Conservation (phyloP, 1,140 invertebrate species). For the Drosophila setifemur region DNA sequence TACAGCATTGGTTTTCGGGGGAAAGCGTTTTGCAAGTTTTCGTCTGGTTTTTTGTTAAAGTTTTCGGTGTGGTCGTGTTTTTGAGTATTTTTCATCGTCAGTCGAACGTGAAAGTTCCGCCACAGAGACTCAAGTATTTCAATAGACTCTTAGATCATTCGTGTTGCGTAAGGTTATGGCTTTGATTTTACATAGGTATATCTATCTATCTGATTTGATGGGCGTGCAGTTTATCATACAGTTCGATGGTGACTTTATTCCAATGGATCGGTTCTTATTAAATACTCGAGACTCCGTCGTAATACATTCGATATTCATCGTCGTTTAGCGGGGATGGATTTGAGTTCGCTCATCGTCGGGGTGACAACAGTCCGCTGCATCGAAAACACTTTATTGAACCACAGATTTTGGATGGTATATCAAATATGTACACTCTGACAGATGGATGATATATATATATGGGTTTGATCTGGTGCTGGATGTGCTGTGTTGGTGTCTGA, state of each 20-base stretch:
- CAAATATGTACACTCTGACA: conserved; percentile 19
- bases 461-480: conserved; percentile 8
- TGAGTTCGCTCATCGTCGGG: conserved; percentile 39
- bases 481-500: conserved; percentile 28
- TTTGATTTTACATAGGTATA: conserved; percentile 28
- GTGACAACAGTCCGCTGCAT: conserved; percentile 34
- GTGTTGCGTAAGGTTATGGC: conserved; percentile 22
- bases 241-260: conserved; percentile 25
- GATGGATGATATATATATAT: conserved; percentile 5
- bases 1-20: conserved; percentile 6
- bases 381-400: conserved; percentile 71
- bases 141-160: conserved; percentile 29
- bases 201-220: conserved; percentile 26
- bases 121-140: conserved; percentile 75
- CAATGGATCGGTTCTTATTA: conserved; percentile 41
- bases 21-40: conserved; percentile 63
- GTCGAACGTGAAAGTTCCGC: conserved; percentile 30
- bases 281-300: conserved; percentile 75
- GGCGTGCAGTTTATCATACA: conserved; percentile 39
- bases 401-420: conserved; percentile 40
- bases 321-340: conserved; percentile 34
- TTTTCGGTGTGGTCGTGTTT: conserved; percentile 57
- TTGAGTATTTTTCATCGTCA: conserved; percentile 67
- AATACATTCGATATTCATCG: conserved; percentile 70
- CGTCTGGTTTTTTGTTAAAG: conserved; percentile 5